These are phyloP conservation scores for Phylloscopus trochiloides DNA, from an alignment of 2,113 vertebrate genomes.

Conservation along the genomic window DNA sequence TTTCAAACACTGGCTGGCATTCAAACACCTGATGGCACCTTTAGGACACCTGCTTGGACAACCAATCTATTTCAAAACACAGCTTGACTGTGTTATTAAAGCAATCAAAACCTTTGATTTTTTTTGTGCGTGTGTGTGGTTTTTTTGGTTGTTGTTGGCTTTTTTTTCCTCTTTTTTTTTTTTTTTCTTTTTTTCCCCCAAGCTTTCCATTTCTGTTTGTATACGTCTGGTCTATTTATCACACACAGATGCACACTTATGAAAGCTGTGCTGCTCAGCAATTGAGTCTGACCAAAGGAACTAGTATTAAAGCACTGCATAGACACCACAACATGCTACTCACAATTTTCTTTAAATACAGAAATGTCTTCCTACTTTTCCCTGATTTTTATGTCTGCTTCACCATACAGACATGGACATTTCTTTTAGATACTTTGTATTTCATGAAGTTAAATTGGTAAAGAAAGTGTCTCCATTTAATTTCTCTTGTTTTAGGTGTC, in stretches of 20 bases:
- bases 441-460: neutral
- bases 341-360: neutral
- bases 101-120: neutral
- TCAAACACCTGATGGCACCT: constrained; percentile 40
- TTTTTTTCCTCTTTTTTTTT: no score
- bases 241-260: constrained; percentile 51
- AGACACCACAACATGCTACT: neutral
- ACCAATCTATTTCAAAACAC: constrained; percentile 33
- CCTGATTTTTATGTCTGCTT: neutral
- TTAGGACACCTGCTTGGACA: constrained; percentile 54
- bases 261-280: constrained; percentile 40
- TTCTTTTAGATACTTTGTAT: neutral
- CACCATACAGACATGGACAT: neutral
- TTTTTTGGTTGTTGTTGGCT: no score
- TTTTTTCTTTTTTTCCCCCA: neutral
- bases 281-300: constrained; percentile 28
- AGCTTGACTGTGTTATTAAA: constrained; percentile 57
- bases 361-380: neutral
- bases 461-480: neutral
- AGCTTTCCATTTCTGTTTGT: constrained; percentile 62
- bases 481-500: neutral
- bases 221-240: constrained; percentile 62
- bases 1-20: constrained; percentile 46
- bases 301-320: neutral
- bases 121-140: no score